Conservation (phyloP, 2,797 vertebrate genomes). For the Petrocephalus schoutedeni region DNA sequence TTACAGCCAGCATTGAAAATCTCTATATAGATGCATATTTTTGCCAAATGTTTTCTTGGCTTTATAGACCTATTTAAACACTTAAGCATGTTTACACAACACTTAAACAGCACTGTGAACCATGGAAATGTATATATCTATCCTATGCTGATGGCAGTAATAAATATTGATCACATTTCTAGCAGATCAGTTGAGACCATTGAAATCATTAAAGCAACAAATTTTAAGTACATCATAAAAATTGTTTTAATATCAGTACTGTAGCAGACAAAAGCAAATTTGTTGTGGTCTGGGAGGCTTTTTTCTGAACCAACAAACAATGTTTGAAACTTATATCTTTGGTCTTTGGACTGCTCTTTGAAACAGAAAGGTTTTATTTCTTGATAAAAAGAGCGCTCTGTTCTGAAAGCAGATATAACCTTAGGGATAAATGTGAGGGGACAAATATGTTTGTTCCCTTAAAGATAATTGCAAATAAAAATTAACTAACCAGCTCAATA, state of each 20-base stretch:
- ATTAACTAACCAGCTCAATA: neutral
- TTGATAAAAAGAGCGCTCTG: neutral
- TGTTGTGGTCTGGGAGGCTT: neutral
- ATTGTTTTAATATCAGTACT: neutral
- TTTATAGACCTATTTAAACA: neutral
- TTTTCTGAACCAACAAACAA: neutral
- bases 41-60: neutral
- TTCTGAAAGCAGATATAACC: neutral
- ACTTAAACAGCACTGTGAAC: neutral
- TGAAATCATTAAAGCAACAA: neutral
- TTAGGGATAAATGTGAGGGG: neutral
- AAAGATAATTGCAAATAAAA: neutral
- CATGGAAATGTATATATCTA: neutral
- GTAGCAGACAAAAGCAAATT: neutral
- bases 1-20: constrained; percentile 3
- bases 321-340: neutral
- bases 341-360: neutral
- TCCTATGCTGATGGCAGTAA: neutral
- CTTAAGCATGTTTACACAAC: neutral
- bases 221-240: neutral
- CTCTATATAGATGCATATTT: neutral
- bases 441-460: neutral
- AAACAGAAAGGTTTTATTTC: neutral
- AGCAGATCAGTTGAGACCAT: neutral
- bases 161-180: neutral